Base-by-base conservation (phyloP, 2,797 vertebrate species). In the Jordanella pulchra region DNA sequence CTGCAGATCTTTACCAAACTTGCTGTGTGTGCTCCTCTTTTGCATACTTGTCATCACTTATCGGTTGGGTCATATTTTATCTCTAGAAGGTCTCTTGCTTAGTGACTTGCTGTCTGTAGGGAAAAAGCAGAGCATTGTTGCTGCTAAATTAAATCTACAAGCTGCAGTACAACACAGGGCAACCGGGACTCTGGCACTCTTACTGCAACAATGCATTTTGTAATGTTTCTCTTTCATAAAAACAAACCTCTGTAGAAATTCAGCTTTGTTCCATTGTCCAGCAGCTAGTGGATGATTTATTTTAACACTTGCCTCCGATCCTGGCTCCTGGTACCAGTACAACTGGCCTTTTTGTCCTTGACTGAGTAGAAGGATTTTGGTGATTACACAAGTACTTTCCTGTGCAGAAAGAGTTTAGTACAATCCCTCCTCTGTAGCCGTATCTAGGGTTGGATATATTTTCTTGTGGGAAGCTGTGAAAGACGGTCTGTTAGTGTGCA, bases 381-480 rank as follows among this genome's bases (percentile, higher is more conserved):
- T 53, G 70, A 89, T 90, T 90, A 80, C 82, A 86, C 82, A 58
- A 80, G 84, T 81, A 67, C 64, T 71, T 64, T 72, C 63, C 65
- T 51, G 74, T 72, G 66, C 72, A 54, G 32, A 27, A 64, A 64
- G 30, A 65, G 25, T 12, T n/a, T 50, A 56, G 76, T 66, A 78
- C 82, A 90, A 78, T 83, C 72, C 71, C 64, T 76, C 69, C 75
- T 70, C 80, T 81, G 86, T 88, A 63, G 66, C 53, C 72, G 17
- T 90, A 92, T 87, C 89, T 81, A 89, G 86, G 75, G 65, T 73
- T 76, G 83, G 84, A 82, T 75, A 73, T 75, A 75, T 86, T 89
- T 89, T 78, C 83, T 74, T 39, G 76, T 77, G 74, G 81, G 79
- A 79, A 77, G 71, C 47, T 21, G 74, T 84, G 89, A 90, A 90